phyloP scores from a whole-genome alignment of 23 tunicate genomes.

The Aplidium turbinatum region DNA sequence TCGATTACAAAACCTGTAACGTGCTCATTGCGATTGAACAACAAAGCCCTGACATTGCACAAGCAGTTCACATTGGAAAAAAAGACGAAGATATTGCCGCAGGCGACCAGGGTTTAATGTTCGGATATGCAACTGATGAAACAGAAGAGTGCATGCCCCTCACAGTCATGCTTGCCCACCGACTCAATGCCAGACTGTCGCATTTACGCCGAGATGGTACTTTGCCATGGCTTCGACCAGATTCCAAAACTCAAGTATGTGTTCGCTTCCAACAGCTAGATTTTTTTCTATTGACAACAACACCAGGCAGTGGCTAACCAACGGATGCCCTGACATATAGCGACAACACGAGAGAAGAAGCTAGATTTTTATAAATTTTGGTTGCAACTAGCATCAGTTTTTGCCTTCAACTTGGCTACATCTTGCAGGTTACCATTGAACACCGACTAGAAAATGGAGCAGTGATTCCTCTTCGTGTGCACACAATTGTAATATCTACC shows the following conservation, averaged over 20 bases:
- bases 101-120: conserved; percentile 99
- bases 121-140: conserved; percentile 98
- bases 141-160: conserved; percentile 99
- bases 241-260: conserved; percentile 94
- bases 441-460: conserved; percentile 90
- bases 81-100: conserved; percentile 98
- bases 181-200: conserved; percentile 70
- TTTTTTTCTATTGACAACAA: no score
- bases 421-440: conserved; percentile 91
- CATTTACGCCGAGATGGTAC: conserved; percentile 78
- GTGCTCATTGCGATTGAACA: conserved; percentile 91
- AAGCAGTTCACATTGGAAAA: conserved; percentile 91
- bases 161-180: conserved; percentile 89
- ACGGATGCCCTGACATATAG: no score
- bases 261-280: background rate
- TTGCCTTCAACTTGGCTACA: background rate
- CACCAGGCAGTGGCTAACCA: no score
- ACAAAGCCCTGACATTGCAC: conserved; percentile 92
- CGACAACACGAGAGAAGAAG: no score
- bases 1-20: conserved; percentile 93
- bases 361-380: no score
- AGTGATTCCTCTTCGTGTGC: conserved; percentile 91
- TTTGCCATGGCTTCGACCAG: conserved; percentile 92
- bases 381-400: no score
- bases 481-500: conserved; percentile 94